Conservation (phyloP, 2,797 vertebrate genomes). For the Enteromius thamalakanensis region DNA sequence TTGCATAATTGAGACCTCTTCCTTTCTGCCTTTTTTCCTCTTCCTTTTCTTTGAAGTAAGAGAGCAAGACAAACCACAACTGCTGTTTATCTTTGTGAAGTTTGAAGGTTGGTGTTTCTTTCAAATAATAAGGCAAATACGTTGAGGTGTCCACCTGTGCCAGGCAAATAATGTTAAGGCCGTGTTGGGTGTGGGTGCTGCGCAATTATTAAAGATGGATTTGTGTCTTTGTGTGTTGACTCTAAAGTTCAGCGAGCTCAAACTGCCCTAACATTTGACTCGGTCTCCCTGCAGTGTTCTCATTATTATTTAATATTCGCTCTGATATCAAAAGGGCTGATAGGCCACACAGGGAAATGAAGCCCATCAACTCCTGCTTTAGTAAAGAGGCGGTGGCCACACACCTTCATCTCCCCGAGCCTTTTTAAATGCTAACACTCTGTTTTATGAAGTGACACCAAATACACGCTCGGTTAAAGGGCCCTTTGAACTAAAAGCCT, state of each 20-base stretch:
- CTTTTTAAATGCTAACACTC: slow-evolving; percentile 52
- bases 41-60: background rate
- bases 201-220: slow-evolving; percentile 25
- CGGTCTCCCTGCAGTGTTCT: slow-evolving; percentile 31
- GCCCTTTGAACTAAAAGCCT: slow-evolving; percentile 42
- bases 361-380: slow-evolving; percentile 52
- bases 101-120: slow-evolving; percentile 12
- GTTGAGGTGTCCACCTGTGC: background rate
- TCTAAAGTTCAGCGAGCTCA: slow-evolving; percentile 34
- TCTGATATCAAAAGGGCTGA: slow-evolving; percentile 60
- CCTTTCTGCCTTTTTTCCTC: background rate
- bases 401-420: slow-evolving; percentile 46
- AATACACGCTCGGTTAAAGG: slow-evolving; percentile 18
- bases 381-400: slow-evolving; percentile 36
- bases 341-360: slow-evolving; percentile 46
- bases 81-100: slow-evolving; percentile 16
- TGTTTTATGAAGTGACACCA: slow-evolving; percentile 32
- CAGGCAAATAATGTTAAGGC: slow-evolving; percentile 23
- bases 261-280: slow-evolving; percentile 37
- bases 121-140: slow-evolving; percentile 24
- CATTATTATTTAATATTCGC: slow-evolving; percentile 62
- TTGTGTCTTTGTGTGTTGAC: background rate
- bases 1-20: slow-evolving; percentile 29
- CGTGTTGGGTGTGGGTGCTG: slow-evolving; percentile 20
- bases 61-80: background rate